These are phyloP conservation scores for Drosophila funebris DNA, from an alignment of 1,140 invertebrate species.

Conservation along the genomic window DNA sequence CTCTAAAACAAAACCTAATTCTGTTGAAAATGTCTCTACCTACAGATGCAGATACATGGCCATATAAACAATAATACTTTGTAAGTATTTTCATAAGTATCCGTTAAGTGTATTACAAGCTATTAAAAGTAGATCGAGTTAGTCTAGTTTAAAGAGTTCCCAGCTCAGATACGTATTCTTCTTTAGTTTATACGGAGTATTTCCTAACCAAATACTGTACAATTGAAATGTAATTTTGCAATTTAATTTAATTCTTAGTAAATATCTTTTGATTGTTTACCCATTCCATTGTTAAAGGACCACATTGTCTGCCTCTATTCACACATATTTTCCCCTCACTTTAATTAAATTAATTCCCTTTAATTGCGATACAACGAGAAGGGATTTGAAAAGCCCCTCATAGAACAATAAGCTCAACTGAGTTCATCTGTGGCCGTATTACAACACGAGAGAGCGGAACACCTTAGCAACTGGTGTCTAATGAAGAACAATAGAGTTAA, in stretches of 20 bases:
- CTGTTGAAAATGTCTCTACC: not conserved
- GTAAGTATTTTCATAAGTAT: too few relatives aligned
- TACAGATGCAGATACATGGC: not conserved
- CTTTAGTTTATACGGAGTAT: too few relatives aligned
- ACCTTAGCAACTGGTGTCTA: not conserved
- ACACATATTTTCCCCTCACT: not conserved
- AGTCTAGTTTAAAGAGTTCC: too few relatives aligned
- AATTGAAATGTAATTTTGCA: too few relatives aligned
- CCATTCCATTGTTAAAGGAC: not conserved
- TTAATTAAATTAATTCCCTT: conserved; percentile 3
- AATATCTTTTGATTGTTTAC: not conserved
- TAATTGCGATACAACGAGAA: not conserved
- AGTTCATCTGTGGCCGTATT: not conserved
- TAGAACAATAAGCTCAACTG: not conserved
- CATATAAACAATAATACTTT: not conserved
- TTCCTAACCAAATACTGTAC: too few relatives aligned
- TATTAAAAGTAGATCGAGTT: too few relatives aligned
- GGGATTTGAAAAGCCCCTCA: not conserved
- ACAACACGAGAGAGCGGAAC: not conserved
- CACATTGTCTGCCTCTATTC: not conserved
- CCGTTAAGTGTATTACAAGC: too few relatives aligned
- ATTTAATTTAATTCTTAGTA: too few relatives aligned
- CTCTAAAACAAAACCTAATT: conserved; percentile 1
- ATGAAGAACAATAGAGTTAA: not conserved
- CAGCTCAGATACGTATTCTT: too few relatives aligned